Evolutionary conservation across 2,888 invertebrate genomes (phyloP).

Genomic region (Ornithoptera priamus): DNA sequence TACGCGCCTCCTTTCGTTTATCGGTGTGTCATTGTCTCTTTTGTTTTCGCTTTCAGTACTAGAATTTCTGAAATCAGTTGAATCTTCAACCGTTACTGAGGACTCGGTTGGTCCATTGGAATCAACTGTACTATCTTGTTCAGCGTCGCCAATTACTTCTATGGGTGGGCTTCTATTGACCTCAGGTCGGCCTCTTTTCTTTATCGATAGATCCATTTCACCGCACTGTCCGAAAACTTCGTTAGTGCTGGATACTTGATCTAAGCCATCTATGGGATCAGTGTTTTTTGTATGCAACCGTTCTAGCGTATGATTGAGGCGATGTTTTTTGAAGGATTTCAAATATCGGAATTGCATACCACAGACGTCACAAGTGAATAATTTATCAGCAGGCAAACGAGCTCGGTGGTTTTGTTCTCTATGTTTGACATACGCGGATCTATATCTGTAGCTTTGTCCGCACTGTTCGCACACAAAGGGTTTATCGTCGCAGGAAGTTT

Average conservation of each 20-base stretch:
- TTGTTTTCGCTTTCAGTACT: conserved; percentile 66
- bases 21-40: conserved; percentile 53
- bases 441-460: conserved; percentile 93
- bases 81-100: conserved; percentile 69
- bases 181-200: conserved; percentile 61
- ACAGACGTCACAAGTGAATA: conserved; percentile 94
- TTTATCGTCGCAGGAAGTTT: conserved; percentile 85
- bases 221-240: conserved; percentile 81
- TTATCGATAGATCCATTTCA: conserved; percentile 81
- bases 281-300: conserved; percentile 86
- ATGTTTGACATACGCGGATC: conserved; percentile 87
- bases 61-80: conserved; percentile 69
- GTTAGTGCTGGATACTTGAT: conserved; percentile 87
- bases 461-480: conserved; percentile 95
- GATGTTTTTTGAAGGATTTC: conserved; percentile 94
- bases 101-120: conserved; percentile 80
- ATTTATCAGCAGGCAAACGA: conserved; percentile 91
- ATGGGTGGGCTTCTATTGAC: conserved; percentile 71
- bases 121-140: conserved; percentile 87
- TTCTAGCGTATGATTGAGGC: conserved; percentile 92
- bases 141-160: conserved; percentile 75
- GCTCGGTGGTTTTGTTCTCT: conserved; percentile 94
- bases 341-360: conserved; percentile 95
- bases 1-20: conserved; percentile 56
- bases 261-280: conserved; percentile 76